These are phyloP conservation scores for Ochropleura leucogaster DNA, from an alignment of 2,888 invertebrate genomes.

Conservation along the genomic window DNA sequence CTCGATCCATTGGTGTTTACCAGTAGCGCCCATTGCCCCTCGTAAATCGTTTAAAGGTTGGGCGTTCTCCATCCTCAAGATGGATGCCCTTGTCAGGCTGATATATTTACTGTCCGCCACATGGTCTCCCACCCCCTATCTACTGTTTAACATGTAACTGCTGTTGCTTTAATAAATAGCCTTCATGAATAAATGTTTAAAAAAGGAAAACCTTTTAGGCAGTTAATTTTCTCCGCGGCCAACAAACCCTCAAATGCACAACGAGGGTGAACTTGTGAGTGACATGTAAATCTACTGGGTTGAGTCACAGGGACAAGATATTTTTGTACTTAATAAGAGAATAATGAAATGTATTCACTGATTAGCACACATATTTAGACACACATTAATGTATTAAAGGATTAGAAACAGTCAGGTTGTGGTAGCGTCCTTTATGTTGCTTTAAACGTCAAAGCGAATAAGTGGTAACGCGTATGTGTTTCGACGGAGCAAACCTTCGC, in stretches of 20 bases:
- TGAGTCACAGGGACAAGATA: conserved; percentile 37
- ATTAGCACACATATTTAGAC: conserved; percentile 38
- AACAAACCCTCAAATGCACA: conserved; percentile 58
- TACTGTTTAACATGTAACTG: conserved; percentile 82
- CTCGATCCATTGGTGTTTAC: conserved; percentile 80
- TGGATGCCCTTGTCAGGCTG: conserved; percentile 87
- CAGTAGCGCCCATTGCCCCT: conserved; percentile 81
- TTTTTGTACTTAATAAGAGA: conserved; percentile 25
- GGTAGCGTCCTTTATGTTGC: conserved; percentile 43
- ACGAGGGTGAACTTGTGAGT: conserved; percentile 61
- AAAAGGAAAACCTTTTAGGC: conserved; percentile 67
- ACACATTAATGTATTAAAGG: conserved; percentile 29
- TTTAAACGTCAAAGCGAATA: conserved; percentile 65
- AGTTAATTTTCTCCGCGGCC: conserved; percentile 60
- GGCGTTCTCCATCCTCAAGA: conserved; percentile 88
- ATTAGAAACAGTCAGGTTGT: conserved; percentile 32
- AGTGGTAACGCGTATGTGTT: conserved; percentile 67
- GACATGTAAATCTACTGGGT: conserved; percentile 58
- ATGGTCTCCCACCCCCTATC: conserved; percentile 75
- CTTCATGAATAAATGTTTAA: conserved; percentile 75
- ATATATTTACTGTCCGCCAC: conserved; percentile 88
- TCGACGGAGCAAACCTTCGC: conserved; percentile 27
- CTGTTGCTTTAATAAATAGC: conserved; percentile 77
- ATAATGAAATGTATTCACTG: conserved; percentile 10
- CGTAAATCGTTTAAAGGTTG: conserved; percentile 90